Base-by-base conservation (phyloP, 2,888 invertebrate genomes). In the Liposcelis brunnea region DNA sequence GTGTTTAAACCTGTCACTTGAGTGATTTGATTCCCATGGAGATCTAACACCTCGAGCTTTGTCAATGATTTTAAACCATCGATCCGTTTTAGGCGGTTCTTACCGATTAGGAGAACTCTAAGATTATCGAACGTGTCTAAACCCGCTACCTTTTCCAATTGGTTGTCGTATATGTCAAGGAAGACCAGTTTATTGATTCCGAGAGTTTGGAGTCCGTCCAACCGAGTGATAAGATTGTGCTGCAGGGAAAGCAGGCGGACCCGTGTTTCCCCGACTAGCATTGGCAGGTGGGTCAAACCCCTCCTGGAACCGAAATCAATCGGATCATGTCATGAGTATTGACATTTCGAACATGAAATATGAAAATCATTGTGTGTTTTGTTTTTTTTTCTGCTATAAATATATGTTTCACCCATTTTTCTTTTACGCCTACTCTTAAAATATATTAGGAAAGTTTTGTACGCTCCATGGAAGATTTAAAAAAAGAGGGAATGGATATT, bases 151-250 rank as follows among this genome's bases (percentile, higher is more conserved):
- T 78, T 78, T 52, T 91, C 91, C 50, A 94, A 77, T 63, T 91
- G 89, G 65, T 94, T 94, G 64, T 93, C 89, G 59, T 93, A 94
- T 47, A 94, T 71, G 65, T 94, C 93, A 48, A 94, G 72, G 61
- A 93, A 93, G 14, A 93, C 90, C 48, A 94, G 68, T 62, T 81
- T 78, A 15, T 74, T 75, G 52, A 86, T 69, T 42, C 59, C 54
- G 47, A 65, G 52, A 50, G 53, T 56, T 56, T 64, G 57, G 5
- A 70, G 62, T 45, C 78, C 77, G 49, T 81, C 74, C 52, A 87
- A 71, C 56, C 74, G 75, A 50, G 72, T 80, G 49, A 94, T 80
- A 56, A 86, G 71, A 68, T 94, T 94, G 65, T 93, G 91, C 60
- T 94, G 93, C 49, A 93, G 70, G 38, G 93, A 93, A 52, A 94